Evolutionary conservation across 2,113 vertebrate species (phyloP).

Genomic region (Rattus rattus): DNA sequence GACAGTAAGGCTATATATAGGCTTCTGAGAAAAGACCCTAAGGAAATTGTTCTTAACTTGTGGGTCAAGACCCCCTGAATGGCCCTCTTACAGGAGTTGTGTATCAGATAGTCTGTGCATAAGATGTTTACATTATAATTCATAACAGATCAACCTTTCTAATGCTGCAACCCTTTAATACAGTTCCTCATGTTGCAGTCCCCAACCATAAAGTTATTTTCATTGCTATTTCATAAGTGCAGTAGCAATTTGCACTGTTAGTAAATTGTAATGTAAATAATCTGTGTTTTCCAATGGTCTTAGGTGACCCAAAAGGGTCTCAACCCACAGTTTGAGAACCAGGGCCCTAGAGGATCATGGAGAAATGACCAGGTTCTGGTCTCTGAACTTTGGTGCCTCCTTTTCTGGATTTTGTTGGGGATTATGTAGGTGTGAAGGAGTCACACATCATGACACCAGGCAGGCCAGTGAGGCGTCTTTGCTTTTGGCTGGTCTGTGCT

Average conservation of each 20-base stretch:
- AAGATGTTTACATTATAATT: background rate
- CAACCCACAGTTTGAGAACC: background rate
- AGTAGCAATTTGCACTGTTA: background rate
- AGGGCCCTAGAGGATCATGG: background rate
- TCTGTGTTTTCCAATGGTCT: too few species aligned
- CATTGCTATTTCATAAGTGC: too few species aligned
- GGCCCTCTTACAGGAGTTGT: too few species aligned
- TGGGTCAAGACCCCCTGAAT: rapidly evolving
- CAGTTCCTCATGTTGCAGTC: too few species aligned
- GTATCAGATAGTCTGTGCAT: too few species aligned
- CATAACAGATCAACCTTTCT: background rate
- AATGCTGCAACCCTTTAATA: too few species aligned
- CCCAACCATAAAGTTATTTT: too few species aligned
- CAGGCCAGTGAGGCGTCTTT: background rate
- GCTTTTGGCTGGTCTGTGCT: background rate
- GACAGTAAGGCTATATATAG: background rate
- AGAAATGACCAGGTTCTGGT: background rate
- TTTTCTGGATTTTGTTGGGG: background rate
- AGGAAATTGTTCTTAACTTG: background rate
- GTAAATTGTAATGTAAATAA: too few species aligned
- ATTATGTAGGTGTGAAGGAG: background rate
- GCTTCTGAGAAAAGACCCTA: background rate
- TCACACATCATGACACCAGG: background rate
- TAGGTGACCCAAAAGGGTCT: too few species aligned
- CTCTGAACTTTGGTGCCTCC: background rate